Base-by-base conservation (phyloP, 2,113 vertebrate genomes). In the Oncorhynchus mykiss region DNA sequence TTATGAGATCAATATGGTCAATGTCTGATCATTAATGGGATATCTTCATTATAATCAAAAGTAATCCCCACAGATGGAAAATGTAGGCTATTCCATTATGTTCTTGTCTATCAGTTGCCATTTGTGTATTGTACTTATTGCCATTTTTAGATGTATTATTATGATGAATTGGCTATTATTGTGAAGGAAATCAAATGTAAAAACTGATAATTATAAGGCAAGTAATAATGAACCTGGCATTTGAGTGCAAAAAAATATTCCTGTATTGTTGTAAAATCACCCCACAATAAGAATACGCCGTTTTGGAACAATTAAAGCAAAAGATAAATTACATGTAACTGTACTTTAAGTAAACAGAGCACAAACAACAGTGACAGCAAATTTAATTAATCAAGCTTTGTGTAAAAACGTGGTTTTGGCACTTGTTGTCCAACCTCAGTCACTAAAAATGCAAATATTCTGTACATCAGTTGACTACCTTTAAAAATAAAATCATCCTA, bases 401-500 rank as follows among this genome's bases (percentile, higher is more conserved):
- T 54, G 51, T 18, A 18, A 18, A 54, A 67, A 31, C 66, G 16
- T 31, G 5, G 64, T 75, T 74, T 34, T 29, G 49, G 73, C 5
- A 16, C 70, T 11, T 78, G 24, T 78, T 71, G 73, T 71, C 54
- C 2, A 57, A 18, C 54, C 54, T 20, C 6, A 20, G 3, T 57
- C 59, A 62, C 59, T 5, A n/a, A 62, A 62, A 62, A 62, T n/a
- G 22, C 6, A 3, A 57, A 57, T 57, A 57, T 51, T 14, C 39
- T 45, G 39, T 45, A 45, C 54, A 71, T 45, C 39, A 45, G 9
- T 74, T 76, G 76, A 80, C 77, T 68, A 62, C 7, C n/a, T 22
- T 9, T 34, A 34, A 34, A 34, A 34, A 34, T 34, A 34, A 34
- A 34, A 34, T 34, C 6, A n/a, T 9, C 24, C 18, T 1, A 22